A percentile compares a stretch with the other conserved stretches of the same genome.
Evolutionary conservation across 53 echinoderm and acorn worm species (phyloP).

Genomic region (Hippasteria phrygiana): DNA sequence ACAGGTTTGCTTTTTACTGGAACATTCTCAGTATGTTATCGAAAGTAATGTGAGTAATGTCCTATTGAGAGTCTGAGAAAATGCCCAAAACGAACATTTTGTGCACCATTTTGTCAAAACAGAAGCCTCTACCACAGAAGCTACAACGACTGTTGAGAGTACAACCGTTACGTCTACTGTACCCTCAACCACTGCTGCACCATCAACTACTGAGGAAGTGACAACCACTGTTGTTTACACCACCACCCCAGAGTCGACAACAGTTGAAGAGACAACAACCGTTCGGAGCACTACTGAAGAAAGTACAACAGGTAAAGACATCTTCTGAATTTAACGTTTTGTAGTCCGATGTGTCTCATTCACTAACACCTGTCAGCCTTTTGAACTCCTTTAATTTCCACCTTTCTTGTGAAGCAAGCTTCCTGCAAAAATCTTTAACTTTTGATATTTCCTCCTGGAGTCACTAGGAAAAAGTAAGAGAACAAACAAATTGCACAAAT

Average conservation of each 20-base stretch:
- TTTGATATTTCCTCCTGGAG: no score
- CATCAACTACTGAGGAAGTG: constrained; percentile 15
- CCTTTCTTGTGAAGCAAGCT: no score
- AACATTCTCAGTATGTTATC: no score
- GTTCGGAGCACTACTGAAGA: neutral
- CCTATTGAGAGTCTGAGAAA: no score
- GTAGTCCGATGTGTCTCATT: neutral
- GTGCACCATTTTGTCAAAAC: neutral
- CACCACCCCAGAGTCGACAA: constrained; percentile 46
- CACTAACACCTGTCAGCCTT: no score
- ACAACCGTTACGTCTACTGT: neutral
- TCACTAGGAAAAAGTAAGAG: no score
- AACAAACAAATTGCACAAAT: no score
- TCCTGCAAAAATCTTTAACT: no score
- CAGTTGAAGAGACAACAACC: neutral
- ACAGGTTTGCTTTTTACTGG: neutral
- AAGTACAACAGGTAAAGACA: constrained; percentile 15
- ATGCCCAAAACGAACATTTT: no score
- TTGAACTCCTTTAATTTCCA: neutral
- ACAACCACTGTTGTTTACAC: neutral
- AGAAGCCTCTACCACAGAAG: constrained; percentile 11
- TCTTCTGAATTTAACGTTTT: neutral
- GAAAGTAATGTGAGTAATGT: no score
- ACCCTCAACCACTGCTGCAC: neutral
- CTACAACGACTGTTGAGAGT: neutral